Evolutionary conservation across 2,888 invertebrate genomes (phyloP).

Genomic region (Sinotaia quadrata): DNA sequence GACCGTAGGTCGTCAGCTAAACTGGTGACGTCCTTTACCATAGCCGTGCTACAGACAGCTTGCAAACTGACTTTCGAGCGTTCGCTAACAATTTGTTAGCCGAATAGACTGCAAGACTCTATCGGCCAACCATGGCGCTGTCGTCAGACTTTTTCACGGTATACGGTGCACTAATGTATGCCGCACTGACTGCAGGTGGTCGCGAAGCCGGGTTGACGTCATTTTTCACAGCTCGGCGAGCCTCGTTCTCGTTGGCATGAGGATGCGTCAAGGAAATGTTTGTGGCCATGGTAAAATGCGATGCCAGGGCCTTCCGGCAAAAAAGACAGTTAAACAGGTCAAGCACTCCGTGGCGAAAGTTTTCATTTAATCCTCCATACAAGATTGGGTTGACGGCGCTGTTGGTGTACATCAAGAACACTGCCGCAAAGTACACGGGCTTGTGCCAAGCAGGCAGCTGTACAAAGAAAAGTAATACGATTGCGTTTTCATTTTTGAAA

Average conservation of each 20-base stretch:
- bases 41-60: no score
- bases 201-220: background rate
- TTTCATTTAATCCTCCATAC: slow-evolving; percentile 62
- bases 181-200: slow-evolving; percentile 3
- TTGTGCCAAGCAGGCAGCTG: slow-evolving; percentile 61
- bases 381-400: slow-evolving; percentile 62
- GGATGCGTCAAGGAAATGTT: background rate
- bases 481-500: background rate
- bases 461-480: no score
- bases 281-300: background rate
- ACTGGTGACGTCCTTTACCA: no score
- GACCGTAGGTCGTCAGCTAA: no score
- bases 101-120: no score
- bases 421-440: slow-evolving; percentile 56
- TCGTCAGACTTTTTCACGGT: no score
- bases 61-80: no score
- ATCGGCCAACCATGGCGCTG: no score
- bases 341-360: slow-evolving; percentile 55
- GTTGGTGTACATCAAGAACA: slow-evolving; percentile 60
- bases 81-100: no score
- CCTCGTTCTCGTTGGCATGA: slow-evolving; percentile 7
- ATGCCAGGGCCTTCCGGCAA: slow-evolving; percentile 4
- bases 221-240: background rate
- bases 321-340: slow-evolving; percentile 45
- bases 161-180: no score